Evolutionary conservation across 1,140 invertebrate genomes (phyloP).

Genomic region (Pissodes strobi): DNA sequence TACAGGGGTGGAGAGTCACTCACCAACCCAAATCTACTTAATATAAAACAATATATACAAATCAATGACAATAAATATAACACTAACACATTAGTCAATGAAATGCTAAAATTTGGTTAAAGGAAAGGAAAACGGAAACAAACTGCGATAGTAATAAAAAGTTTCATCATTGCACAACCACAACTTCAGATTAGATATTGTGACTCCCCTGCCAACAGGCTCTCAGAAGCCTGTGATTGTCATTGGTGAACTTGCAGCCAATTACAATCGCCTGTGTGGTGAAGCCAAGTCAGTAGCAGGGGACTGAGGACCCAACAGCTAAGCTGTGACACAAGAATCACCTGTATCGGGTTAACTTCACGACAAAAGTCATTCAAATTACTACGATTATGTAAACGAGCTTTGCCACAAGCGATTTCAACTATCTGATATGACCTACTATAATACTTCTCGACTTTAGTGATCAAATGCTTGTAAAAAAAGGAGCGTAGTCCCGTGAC

Average conservation of each 20-base stretch:
- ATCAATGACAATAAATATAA: neutral
- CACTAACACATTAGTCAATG: neutral
- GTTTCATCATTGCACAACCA: conserved; percentile 7
- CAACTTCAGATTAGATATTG: conserved; percentile 8
- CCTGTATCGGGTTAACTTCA: conserved; percentile 34
- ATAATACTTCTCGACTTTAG: too few relatives aligned
- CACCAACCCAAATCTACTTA: conserved; percentile 25
- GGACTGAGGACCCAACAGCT: conserved; percentile 45
- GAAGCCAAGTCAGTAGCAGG: conserved; percentile 39
- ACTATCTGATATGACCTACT: too few relatives aligned
- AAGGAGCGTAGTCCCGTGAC: too few relatives aligned
- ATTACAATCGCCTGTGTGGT: conserved; percentile 42
- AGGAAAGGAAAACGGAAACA: neutral
- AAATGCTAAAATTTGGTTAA: neutral
- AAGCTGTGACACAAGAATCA: conserved; percentile 40
- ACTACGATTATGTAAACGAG: neutral
- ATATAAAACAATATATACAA: conserved; percentile 3
- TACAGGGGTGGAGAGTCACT: conserved; percentile 35
- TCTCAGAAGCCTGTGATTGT: conserved; percentile 37
- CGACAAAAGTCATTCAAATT: conserved; percentile 6
- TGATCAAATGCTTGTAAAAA: too few relatives aligned
- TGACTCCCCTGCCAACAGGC: conserved; percentile 36
- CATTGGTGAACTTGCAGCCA: conserved; percentile 4
- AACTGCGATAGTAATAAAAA: too few relatives aligned
- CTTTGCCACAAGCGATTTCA: too few relatives aligned